phyloP scores from a whole-genome alignment of 2,888 invertebrate genomes.

The Notodonta ziczac region DNA sequence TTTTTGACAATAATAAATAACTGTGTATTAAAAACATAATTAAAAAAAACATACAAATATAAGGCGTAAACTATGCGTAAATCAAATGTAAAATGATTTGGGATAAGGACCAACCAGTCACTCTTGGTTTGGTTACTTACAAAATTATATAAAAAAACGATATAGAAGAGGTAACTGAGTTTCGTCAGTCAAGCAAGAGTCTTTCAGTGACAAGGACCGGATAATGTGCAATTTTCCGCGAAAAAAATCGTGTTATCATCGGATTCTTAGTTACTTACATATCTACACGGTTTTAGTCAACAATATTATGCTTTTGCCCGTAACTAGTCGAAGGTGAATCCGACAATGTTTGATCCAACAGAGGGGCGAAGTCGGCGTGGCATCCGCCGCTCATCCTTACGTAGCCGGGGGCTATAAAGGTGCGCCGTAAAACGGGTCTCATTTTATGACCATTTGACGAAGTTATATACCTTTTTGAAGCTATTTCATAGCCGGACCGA shows the following conservation, averaged over 20 bases:
- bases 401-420: slow-evolving; percentile 77
- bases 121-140: no score
- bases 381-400: slow-evolving; percentile 71
- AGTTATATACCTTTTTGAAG: slow-evolving; percentile 80
- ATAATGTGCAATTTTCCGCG: no score
- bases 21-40: no score
- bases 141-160: no score
- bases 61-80: no score
- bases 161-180: no score
- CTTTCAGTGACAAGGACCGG: no score
- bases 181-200: no score
- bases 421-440: slow-evolving; percentile 80
- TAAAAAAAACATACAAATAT: no score
- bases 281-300: not conserved
- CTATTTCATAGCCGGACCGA: slow-evolving; percentile 69
- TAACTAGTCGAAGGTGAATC: slow-evolving; percentile 24
- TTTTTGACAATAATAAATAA: no score
- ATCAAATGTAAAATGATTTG: no score
- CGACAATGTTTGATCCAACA: slow-evolving; percentile 46
- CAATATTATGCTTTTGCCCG: slow-evolving; percentile 25
- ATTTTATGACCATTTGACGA: slow-evolving; percentile 82
- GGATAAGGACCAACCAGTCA: no score
- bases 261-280: not conserved
- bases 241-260: not conserved
- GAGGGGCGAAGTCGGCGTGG: slow-evolving; percentile 50